Base-by-base conservation (phyloP, 2,888 invertebrate genomes). In the Cepaea hortensis region DNA sequence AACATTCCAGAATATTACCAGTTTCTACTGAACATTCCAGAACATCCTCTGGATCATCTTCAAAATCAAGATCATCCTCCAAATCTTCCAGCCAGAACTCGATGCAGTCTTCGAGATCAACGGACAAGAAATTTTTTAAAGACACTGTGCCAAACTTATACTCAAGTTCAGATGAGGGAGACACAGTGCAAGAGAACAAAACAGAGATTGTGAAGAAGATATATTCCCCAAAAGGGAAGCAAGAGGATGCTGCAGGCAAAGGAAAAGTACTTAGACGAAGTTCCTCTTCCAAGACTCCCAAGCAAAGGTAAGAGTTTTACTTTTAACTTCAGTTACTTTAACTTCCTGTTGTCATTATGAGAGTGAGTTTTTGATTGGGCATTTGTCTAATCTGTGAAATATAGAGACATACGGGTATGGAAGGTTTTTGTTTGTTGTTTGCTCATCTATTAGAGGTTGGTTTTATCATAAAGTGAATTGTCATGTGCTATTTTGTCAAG, bases 141-240 rank as follows among this genome's bases (percentile, higher is more conserved):
- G 84, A 84, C 76, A 65, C 61, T 7, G 61, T 84, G 48, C 84
- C 84, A 2, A 61, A 84, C 76, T 76, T 84, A 76, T 79, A 85
- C 80, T 79, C 85, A 7, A 85, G 85, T 55, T 79, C 79, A 55
- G 85, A 85, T 79, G 85, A 85, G 75, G 80, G 79, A 4, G 61
- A 7, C 48, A 13, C 23, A 68, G n/a, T 55, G 11, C 35, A 55
- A 20, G 72, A 85, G 35, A 85, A 35, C 48, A 85, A 70, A 23
- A 79, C 85, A 50, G 79, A 80, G 50, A 85, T 85, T 46, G 80
- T 85, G 13, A 85, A 85, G 35, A 85, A 85, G 35, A 85, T 85
- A 3, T 85, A 79, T 20, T 80, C 85, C 1, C 11, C 72, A 48
- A 46, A 23, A 35, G 77, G 62, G 35, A 84, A 76, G 35, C 75